These are phyloP conservation scores for Atherinomorus stipes DNA, from an alignment of 2,113 vertebrate species.

Conservation along the genomic window DNA sequence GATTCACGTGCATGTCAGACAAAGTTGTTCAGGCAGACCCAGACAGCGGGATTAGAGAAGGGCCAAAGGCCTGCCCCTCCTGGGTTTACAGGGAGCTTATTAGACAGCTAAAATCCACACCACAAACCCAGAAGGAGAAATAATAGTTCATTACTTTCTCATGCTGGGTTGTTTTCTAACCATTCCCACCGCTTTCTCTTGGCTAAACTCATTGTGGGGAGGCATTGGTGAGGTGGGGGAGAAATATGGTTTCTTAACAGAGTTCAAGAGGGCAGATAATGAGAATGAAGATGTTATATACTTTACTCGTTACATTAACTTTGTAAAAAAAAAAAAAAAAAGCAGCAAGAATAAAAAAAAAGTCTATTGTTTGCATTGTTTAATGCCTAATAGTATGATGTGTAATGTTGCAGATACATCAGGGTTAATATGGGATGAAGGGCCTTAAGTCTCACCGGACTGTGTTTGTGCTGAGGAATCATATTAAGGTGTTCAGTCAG, in stretches of 20 bases:
- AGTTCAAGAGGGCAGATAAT: constrained; percentile 14
- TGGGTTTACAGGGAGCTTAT: constrained; percentile 37
- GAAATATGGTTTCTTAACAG: constrained; percentile 30
- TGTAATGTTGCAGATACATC: constrained; percentile 2
- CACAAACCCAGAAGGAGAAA: constrained; percentile 19
- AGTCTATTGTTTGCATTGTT: background rate
- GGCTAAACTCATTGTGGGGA: constrained; percentile 33
- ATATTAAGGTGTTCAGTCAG: constrained; percentile 62
- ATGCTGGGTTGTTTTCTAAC: constrained; percentile 48
- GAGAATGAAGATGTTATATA: background rate
- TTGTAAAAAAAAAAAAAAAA: background rate
- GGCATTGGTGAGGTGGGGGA: constrained; percentile 16
- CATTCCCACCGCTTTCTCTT: constrained; percentile 23
- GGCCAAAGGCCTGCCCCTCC: constrained; percentile 10
- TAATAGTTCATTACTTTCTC: constrained; percentile 49
- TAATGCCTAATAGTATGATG: constrained; percentile 2
- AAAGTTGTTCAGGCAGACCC: constrained; percentile 38
- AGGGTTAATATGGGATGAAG: constrained; percentile 64
- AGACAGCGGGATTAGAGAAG: constrained; percentile 64
- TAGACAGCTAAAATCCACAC: constrained; percentile 51
- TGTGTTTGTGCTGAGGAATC: constrained; percentile 63
- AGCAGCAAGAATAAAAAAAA: background rate
- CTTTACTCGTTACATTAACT: background rate
- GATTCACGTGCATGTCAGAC: constrained; percentile 22
- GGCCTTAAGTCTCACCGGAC: constrained; percentile 42